Base-by-base conservation (phyloP, 2,888 invertebrate species). In the Diarsia mendica region DNA sequence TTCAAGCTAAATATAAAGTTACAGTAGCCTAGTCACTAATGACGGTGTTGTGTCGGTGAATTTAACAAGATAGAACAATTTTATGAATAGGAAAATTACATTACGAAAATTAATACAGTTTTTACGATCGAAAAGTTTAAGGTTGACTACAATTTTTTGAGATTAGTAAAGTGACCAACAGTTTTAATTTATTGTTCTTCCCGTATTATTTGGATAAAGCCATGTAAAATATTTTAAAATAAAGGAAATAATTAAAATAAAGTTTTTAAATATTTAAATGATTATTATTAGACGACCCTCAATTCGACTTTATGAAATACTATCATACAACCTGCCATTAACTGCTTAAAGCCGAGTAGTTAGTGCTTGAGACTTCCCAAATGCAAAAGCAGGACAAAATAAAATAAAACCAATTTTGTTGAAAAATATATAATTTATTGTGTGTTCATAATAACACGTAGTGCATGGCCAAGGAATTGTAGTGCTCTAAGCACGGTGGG, bases 401-500 rank as follows among this genome's bases (percentile, higher is more conserved):
- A 9, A 11, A 58, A 58, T 8, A 28, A 64, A 15, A 39, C 10
- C n/a, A 15, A 13, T 18, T 39, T 18, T 20, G 13, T 61, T 46
- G 1, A 8, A 79, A 64, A 51, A 18, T 53, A 44, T 71, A 64
- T 58, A 58, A 49, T 72, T 67, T 79, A 80, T 72, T 77, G 69
- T 55, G 72, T 67, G 79, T 75, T 80, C 79, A 89, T 44, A 85
- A 67, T 39, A 90, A 75, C 67, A 91, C 63, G 67, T 91, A 85
- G 61, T 78, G 67, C 77, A 92, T 76, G 3, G 92, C 94, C 18
- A 90, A 79, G 3, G 80, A 75, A 71, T 94, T 94, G 85, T 92
- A 93, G 70, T 90, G 82, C 2, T 83, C 72, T 1, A 91, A 90
- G 73, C 96, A 96, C 0, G 92, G 89, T 9, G 81, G 79, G 0